Evolutionary conservation across 2,797 vertebrate genomes (phyloP).

Genomic region (Setipinna tenuifilis): DNA sequence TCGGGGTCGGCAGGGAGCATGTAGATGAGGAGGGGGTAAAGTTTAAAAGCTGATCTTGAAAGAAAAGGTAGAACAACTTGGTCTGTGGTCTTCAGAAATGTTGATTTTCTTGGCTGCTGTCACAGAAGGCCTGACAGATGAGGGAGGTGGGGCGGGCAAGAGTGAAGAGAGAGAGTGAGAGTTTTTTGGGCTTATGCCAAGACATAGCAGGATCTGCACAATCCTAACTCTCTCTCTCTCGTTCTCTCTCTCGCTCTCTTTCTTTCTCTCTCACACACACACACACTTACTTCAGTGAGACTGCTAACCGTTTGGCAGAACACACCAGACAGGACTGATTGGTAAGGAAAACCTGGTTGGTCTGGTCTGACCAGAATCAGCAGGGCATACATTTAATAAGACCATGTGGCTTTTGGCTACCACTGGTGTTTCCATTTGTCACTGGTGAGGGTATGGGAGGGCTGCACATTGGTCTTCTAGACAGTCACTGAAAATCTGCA

Average conservation of each 20-base stretch:
- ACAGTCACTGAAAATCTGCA: constrained; percentile 33
- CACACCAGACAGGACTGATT: constrained; percentile 52
- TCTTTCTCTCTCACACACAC: constrained; percentile 57
- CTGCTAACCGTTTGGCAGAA: constrained; percentile 3
- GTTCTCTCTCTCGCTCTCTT: constrained; percentile 51
- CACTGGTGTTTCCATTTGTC: constrained; percentile 50
- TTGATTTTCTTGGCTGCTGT: constrained; percentile 48
- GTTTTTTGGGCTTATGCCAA: constrained; percentile 24
- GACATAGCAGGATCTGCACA: constrained; percentile 23
- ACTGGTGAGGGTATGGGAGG: constrained; percentile 30
- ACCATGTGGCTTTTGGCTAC: constrained; percentile 53
- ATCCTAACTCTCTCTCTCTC: neutral
- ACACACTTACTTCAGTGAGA: constrained; percentile 47
- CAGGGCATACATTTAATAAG: neutral
- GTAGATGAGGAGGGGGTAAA: constrained; percentile 42
- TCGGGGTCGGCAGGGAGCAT: neutral
- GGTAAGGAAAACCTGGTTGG: constrained; percentile 45
- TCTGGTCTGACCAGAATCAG: constrained; percentile 49
- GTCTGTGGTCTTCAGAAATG: constrained; percentile 39
- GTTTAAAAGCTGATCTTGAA: constrained; percentile 38
- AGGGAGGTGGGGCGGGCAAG: constrained; percentile 32
- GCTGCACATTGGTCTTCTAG: constrained; percentile 28
- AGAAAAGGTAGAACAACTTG: constrained; percentile 45
- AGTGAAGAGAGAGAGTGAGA: neutral
- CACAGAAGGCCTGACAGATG: constrained; percentile 49